phyloP scores from a whole-genome alignment of 2,888 invertebrate species.

The Papilio gigon region DNA sequence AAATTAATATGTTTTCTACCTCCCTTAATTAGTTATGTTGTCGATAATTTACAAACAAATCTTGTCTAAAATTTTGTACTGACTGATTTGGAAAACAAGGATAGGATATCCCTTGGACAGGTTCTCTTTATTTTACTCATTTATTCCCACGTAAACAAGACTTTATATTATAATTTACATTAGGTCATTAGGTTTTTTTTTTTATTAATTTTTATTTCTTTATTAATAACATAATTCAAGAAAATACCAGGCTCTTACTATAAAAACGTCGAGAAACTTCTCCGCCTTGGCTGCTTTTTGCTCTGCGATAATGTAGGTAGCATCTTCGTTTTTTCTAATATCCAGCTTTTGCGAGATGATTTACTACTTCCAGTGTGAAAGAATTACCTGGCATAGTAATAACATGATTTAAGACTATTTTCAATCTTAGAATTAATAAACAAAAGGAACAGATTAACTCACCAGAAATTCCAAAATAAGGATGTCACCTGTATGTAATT shows the following conservation, averaged over 20 bases:
- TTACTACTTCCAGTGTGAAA: constrained; percentile 35
- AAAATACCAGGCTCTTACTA: constrained; percentile 80
- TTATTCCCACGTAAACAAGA: constrained; percentile 52
- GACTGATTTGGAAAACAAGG: constrained; percentile 57
- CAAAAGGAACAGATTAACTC: constrained; percentile 66
- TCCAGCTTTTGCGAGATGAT: constrained; percentile 39
- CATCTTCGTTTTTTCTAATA: constrained; percentile 39
- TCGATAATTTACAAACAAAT: constrained; percentile 3
- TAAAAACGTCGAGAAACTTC: constrained; percentile 64
- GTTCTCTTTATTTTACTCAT: constrained; percentile 47
- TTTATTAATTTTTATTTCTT: constrained; percentile 57
- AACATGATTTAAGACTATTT: constrained; percentile 48
- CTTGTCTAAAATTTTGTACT: constrained; percentile 45
- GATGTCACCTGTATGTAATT: constrained; percentile 60
- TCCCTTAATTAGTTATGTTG: no score
- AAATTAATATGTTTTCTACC: no score
- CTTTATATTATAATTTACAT: constrained; percentile 42
- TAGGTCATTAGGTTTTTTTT: constrained; percentile 55
- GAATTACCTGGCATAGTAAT: constrained; percentile 68
- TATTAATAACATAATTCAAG: constrained; percentile 75
- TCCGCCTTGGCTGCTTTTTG: constrained; percentile 41
- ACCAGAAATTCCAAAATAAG: constrained; percentile 57
- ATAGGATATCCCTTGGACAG: constrained; percentile 52
- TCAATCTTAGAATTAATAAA: constrained; percentile 53
- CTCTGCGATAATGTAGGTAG: constrained; percentile 3